Percentiles rank a stretch among this genome's conserved stretches.
Conservation (phyloP, 2,797 vertebrate species). For the Eptatretus atami region DNA sequence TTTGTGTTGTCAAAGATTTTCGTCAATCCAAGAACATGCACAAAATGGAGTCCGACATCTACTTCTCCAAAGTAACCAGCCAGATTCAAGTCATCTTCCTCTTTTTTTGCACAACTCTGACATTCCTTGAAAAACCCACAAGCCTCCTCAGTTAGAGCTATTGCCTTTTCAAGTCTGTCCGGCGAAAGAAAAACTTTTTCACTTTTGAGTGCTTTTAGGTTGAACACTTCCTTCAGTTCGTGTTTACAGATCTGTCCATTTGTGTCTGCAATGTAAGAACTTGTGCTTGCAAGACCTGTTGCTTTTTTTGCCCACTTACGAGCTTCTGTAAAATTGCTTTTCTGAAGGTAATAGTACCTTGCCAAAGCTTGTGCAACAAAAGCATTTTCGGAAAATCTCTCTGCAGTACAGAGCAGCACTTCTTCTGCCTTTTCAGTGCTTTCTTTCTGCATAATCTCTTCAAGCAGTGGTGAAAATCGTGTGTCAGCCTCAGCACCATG, state of each 20-base stretch:
- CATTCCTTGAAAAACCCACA: conserved; percentile 21
- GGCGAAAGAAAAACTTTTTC: conserved; percentile 11
- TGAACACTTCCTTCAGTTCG: conserved; percentile 15
- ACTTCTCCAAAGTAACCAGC: conserved; percentile 21
- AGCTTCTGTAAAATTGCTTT: conserved; percentile 17
- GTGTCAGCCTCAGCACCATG: conserved; percentile 17
- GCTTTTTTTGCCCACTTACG: conserved; percentile 21
- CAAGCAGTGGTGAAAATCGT: conserved; percentile 21
- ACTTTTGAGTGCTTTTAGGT: conserved; percentile 12
- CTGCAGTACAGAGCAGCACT: conserved; percentile 18
- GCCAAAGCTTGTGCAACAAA: conserved; percentile 30
- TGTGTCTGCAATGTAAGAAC: conserved; percentile 24
- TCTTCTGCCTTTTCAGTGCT: conserved; percentile 13
- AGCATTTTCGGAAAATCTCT: conserved; percentile 16
- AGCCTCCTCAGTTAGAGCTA: conserved; percentile 17
- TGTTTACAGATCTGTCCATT: conserved; percentile 27
- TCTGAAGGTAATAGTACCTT: conserved; percentile 23
- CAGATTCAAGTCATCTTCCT: conserved; percentile 18
- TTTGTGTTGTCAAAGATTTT: conserved; percentile 18
- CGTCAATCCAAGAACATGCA: conserved; percentile 17
- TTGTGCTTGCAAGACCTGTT: conserved; percentile 15
- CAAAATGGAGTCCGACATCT: conserved; percentile 19
- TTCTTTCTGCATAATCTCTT: conserved; percentile 17
- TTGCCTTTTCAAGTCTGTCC: conserved; percentile 12
- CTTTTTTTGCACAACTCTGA: conserved; percentile 17